phyloP scores from a whole-genome alignment of 2,888 invertebrate genomes.

The Brenthis hecate region DNA sequence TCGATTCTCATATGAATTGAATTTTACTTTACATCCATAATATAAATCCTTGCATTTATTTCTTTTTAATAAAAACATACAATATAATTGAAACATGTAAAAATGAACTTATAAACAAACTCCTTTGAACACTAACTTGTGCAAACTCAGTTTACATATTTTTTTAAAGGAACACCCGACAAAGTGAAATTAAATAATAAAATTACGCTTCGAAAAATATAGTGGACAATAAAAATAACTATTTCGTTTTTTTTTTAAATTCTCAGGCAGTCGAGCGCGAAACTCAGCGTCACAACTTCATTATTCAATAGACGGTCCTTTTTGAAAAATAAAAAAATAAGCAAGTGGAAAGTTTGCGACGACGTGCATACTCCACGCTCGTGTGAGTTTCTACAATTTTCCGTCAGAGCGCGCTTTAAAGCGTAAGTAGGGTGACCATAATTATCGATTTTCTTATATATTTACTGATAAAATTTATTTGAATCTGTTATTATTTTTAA shows the following conservation, averaged over 20 bases:
- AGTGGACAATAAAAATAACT: constrained; percentile 24
- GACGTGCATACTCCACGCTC: constrained; percentile 55
- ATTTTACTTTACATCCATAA: too few relatives aligned
- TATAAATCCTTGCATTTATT: too few relatives aligned
- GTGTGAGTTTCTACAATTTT: constrained; percentile 69
- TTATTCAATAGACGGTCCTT: constrained; percentile 47
- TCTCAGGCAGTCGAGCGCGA: constrained; percentile 33
- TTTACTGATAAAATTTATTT: too few relatives aligned
- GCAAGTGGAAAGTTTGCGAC: constrained; percentile 55
- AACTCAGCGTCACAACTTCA: constrained; percentile 44
- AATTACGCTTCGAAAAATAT: constrained; percentile 18
- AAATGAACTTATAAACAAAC: too few relatives aligned
- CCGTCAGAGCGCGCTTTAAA: constrained; percentile 60
- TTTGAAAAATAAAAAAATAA: constrained; percentile 46
- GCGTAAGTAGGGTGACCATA: constrained; percentile 33
- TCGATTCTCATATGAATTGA: too few relatives aligned
- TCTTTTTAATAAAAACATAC: too few relatives aligned
- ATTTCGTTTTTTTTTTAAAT: constrained; percentile 28
- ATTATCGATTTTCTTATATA: not conserved
- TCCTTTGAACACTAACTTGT: too few relatives aligned
- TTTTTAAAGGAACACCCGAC: not conserved
- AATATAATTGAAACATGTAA: too few relatives aligned
- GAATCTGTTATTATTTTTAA: too few relatives aligned
- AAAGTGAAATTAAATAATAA: constrained; percentile 10
- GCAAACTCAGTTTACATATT: too few relatives aligned